Evolutionary conservation across 1,140 invertebrate species (phyloP).

Genomic region (Chlorops oryzae): DNA sequence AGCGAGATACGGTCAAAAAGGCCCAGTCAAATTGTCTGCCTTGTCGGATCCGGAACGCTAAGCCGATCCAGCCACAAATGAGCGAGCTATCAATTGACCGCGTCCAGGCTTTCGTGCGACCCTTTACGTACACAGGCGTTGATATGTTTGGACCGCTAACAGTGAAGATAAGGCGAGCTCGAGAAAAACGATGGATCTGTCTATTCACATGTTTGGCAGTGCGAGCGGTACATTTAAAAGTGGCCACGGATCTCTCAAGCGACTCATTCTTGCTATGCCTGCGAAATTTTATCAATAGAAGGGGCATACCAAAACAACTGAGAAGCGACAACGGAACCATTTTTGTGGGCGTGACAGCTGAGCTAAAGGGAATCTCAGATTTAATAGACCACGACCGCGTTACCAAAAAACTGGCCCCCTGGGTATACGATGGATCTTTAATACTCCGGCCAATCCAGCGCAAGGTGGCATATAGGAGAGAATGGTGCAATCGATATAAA

Average conservation of each 20-base stretch:
- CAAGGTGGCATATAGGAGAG: too few relatives aligned
- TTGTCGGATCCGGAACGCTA: too few relatives aligned
- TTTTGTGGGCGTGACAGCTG: neutral
- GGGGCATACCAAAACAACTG: neutral
- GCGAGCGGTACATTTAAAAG: slow-evolving; percentile 20
- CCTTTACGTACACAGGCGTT: slow-evolving; percentile 1
- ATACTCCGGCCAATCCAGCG: too few relatives aligned
- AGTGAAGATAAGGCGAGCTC: slow-evolving; percentile 1
- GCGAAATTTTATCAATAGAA: neutral
- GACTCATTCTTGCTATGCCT: neutral
- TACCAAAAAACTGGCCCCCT: too few relatives aligned
- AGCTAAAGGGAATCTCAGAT: neutral
- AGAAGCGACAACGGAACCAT: neutral
- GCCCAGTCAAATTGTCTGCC: too few relatives aligned
- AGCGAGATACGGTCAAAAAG: neutral
- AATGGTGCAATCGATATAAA: too few relatives aligned
- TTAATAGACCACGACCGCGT: neutral
- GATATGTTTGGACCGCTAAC: neutral
- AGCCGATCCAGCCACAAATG: too few relatives aligned
- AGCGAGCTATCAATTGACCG: too few relatives aligned
- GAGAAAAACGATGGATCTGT: slow-evolving; percentile 25
- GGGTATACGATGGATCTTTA: too few relatives aligned
- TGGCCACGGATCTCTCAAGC: slow-evolving; percentile 8
- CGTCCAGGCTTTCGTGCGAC: neutral
- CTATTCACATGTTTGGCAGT: slow-evolving; percentile 31